Percentiles rank a stretch among this genome's conserved stretches.
Evolutionary conservation across 2,888 invertebrate genomes (phyloP).

Genomic region (Troglohyphantes excavatus): DNA sequence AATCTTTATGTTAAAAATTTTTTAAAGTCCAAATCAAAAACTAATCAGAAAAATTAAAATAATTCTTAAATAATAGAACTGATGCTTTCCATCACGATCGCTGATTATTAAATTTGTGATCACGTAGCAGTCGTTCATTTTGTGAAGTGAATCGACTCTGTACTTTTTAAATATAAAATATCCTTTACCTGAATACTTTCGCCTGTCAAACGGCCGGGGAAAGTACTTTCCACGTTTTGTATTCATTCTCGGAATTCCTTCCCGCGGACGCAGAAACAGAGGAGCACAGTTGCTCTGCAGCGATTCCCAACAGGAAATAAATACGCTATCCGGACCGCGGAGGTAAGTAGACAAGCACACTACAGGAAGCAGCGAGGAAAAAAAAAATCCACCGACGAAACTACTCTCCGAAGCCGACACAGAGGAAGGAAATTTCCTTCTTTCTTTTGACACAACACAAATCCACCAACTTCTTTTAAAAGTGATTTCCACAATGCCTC

Average conservation of each 20-base stretch:
- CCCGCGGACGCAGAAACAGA: no score
- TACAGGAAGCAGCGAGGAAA: constrained; percentile 22
- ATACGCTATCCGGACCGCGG: neutral
- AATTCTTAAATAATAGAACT: no score
- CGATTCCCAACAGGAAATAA: constrained; percentile 2
- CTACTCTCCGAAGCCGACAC: neutral
- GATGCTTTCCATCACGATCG: no score
- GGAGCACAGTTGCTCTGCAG: neutral
- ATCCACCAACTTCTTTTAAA: neutral
- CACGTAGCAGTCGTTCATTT: no score
- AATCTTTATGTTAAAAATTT: no score
- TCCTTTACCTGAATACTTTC: constrained; percentile 35
- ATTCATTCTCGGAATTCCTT: constrained; percentile 20
- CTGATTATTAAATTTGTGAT: no score
- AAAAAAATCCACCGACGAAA: constrained; percentile 22
- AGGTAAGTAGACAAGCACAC: constrained; percentile 11
- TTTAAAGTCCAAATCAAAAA: no score
- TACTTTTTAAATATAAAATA: neutral
- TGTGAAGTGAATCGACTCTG: no score
- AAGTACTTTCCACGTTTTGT: constrained; percentile 9
- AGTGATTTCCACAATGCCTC: constrained; percentile 2
- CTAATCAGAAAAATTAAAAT: no score
- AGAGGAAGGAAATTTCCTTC: neutral
- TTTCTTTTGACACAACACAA: neutral
- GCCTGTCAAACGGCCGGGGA: constrained; percentile 29